A percentile compares a stretch with the other conserved stretches of the same genome.
phyloP scores from a whole-genome alignment of 2,888 invertebrate genomes.

The Gymnosoma rotundatum region DNA sequence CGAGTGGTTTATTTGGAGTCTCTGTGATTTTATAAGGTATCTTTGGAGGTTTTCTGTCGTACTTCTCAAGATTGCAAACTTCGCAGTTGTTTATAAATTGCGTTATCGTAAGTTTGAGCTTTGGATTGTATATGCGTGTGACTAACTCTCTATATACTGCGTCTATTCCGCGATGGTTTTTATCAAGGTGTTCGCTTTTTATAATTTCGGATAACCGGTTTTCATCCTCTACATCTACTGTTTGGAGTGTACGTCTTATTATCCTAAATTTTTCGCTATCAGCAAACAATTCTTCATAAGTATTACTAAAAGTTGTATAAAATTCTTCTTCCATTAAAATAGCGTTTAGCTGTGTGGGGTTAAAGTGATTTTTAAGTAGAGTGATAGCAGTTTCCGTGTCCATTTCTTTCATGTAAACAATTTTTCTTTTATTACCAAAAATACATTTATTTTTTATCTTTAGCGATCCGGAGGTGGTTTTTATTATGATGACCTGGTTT shows the following conservation, averaged over 20 bases:
- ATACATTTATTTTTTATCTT: no score
- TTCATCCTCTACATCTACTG: slow-evolving; percentile 23
- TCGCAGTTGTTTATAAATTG: slow-evolving; percentile 65
- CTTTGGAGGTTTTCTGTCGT: slow-evolving; percentile 33
- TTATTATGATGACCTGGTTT: no score
- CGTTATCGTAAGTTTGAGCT: slow-evolving; percentile 59
- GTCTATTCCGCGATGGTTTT: slow-evolving; percentile 15
- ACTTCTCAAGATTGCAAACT: slow-evolving; percentile 10
- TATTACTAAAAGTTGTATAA: no score
- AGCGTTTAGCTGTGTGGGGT: no score
- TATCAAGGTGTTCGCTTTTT: slow-evolving; percentile 19
- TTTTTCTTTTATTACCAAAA: no score
- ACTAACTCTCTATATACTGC: slow-evolving; percentile 34
- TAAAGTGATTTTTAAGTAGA: no score
- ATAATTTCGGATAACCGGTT: background rate
- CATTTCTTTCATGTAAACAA: no score
- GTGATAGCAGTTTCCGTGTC: no score
- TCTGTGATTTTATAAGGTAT: slow-evolving; percentile 71
- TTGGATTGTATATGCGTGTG: slow-evolving; percentile 57
- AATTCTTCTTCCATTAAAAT: no score
- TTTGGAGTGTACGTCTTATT: background rate
- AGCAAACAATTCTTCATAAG: no score
- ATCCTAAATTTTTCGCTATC: slow-evolving; percentile 29
- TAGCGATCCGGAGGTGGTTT: no score
- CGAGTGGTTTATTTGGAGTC: no score